Evolutionary conservation across 2,797 vertebrate species (phyloP), one percentile per base, ranked within the genome.

Genomic region (Botia kubotai): DNA sequence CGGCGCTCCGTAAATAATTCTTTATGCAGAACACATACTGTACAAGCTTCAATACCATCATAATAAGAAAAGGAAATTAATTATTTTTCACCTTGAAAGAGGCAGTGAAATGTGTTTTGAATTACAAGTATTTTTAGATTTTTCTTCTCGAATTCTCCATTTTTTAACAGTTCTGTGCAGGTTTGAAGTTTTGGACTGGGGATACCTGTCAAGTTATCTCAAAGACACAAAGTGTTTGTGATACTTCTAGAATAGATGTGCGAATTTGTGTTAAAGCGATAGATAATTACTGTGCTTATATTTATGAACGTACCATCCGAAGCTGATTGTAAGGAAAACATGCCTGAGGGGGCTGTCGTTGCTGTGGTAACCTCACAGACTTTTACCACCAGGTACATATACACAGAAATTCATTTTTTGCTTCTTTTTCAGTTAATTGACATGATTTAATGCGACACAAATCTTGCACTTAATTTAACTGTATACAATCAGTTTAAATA

Each of bases 11-110:
- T 43, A 43, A 0, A 17, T n/a, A 39, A 11, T 33, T 72, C 29
- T 57, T 67, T 74, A 74, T 80, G 78, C 71, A 74, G 62, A 80
- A 67, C 62, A 74, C 70, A 80, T 55, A 63, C 60, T 16, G 60
- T 29, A 65, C 60, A 39, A 73, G 58, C 70, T 52, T 72, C 62
- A 73, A 57, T 68, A 33, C 60, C 50, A 80, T 74, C 71, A 73
- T 58, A 74, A 66, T 74, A 79, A 55, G 58, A 65, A 57, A 79
- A 53, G 14, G 53, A 50, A 71, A 72, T 72, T 29, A 13, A 72
- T 65, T 53, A 26, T 72, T 63, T 79, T 79, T 79, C 58, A 53
- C 58, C 58, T 52, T 72, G 58, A 53, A 65, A 33, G 58, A 52
- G 26, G 57, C 14, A 72, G 46, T 6, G 58, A 53, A 50, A 16